Evolutionary conservation across 2,113 vertebrate genomes (phyloP).

Genomic region (Struthio camelus): DNA sequence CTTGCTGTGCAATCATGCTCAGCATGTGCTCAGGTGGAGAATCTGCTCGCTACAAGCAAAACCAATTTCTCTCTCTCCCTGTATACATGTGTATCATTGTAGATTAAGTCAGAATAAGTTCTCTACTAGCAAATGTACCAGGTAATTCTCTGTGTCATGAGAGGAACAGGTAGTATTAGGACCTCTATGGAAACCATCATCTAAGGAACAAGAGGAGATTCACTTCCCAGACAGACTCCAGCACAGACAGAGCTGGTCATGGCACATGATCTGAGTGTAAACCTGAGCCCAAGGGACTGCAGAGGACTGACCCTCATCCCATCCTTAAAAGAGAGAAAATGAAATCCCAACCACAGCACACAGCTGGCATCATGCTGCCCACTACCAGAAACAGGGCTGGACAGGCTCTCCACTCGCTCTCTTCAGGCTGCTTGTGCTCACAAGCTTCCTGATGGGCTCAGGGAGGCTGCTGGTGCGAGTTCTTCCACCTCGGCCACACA

Average conservation of each 20-base stretch:
- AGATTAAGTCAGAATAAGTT: too few species aligned
- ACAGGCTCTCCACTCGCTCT: not conserved
- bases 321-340: not conserved
- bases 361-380: not conserved
- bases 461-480: not conserved
- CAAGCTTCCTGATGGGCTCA: not conserved
- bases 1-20: not conserved
- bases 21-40: not conserved
- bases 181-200: not conserved
- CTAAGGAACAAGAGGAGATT: not conserved
- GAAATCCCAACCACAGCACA: not conserved
- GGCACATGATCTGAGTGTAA: not conserved
- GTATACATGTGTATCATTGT: not conserved
- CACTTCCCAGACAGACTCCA: not conserved
- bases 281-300: not conserved
- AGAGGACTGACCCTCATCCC: not conserved
- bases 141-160: not conserved
- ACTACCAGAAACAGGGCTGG: too few species aligned
- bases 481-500: not conserved
- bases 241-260: not conserved
- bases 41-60: rapidly evolving
- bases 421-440: not conserved
- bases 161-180: not conserved
- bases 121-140: too few species aligned
- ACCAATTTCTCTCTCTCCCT: not conserved